Evolutionary conservation across 2,797 vertebrate species (phyloP).

Genomic region (Hoplostethus mediterraneus): DNA sequence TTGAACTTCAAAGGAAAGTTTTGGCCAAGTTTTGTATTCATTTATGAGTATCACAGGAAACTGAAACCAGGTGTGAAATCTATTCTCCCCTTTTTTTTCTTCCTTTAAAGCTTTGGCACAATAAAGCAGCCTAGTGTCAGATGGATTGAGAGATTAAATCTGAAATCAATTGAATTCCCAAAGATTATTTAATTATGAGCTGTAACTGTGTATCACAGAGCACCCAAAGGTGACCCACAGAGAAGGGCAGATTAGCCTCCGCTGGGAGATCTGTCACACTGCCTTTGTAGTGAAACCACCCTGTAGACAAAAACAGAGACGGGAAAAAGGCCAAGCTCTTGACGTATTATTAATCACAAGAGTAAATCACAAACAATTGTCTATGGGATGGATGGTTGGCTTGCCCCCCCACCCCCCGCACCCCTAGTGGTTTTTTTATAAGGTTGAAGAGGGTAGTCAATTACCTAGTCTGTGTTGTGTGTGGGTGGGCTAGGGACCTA

Average conservation of each 20-base stretch:
- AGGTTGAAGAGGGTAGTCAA: not conserved
- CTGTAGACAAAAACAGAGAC: conserved; percentile 34
- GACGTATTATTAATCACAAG: conserved; percentile 52
- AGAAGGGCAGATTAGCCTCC: conserved; percentile 57
- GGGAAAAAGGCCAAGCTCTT: conserved; percentile 48
- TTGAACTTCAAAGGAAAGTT: conserved; percentile 44
- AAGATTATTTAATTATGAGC: conserved; percentile 38
- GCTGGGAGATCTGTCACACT: conserved; percentile 45
- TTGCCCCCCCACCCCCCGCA: not conserved
- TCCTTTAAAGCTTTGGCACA: not conserved
- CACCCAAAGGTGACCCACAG: conserved; percentile 51
- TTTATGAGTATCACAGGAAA: conserved; percentile 36
- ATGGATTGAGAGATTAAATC: conserved; percentile 37
- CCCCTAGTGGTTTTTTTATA: conserved; percentile 12
- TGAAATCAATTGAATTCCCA: conserved; percentile 40
- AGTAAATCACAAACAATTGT: conserved; percentile 49
- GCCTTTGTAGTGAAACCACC: conserved; percentile 60
- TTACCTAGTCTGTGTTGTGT: not conserved
- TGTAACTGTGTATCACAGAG: conserved; percentile 41
- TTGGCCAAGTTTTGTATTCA: conserved; percentile 6
- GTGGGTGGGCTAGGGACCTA: conserved; percentile 53
- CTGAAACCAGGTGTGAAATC: conserved; percentile 39
- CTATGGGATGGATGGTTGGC: conserved; percentile 27
- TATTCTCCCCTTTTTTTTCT: not conserved
- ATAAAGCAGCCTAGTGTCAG: conserved; percentile 24